Conservation (phyloP, 2,797 vertebrate species). For the Glossophaga mutica region DNA sequence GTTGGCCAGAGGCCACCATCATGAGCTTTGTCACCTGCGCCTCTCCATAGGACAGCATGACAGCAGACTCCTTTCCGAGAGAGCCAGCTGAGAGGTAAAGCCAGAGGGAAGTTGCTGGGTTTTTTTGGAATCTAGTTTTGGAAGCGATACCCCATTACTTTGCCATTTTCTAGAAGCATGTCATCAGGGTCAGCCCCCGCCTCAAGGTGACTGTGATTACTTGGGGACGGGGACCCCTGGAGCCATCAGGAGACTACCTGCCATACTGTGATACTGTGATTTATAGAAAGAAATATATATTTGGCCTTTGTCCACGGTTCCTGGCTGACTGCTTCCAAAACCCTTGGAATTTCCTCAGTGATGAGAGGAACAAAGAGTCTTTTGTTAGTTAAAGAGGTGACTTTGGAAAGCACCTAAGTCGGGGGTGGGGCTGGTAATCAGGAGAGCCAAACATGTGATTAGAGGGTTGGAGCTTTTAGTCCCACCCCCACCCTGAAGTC, state of each 20-base stretch:
- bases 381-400: neutral
- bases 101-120: rapidly evolving
- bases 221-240: neutral
- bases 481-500: neutral
- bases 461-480: neutral
- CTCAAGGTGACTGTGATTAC: neutral
- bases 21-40: neutral
- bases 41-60: neutral
- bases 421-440: neutral
- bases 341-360: neutral
- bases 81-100: neutral
- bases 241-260: neutral
- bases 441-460: neutral
- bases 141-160: neutral
- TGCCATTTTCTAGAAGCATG: neutral
- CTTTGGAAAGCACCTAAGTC: neutral
- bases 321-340: neutral
- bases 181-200: neutral
- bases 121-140: neutral
- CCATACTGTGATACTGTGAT: rapidly evolving
- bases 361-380: neutral
- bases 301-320: neutral
- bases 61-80: neutral
- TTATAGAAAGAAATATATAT: neutral
- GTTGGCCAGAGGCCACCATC: neutral